Evolutionary conservation across 2,888 invertebrate species (phyloP), one percentile per base, ranked within the genome.

Genomic region (Lochmaea capreae): DNA sequence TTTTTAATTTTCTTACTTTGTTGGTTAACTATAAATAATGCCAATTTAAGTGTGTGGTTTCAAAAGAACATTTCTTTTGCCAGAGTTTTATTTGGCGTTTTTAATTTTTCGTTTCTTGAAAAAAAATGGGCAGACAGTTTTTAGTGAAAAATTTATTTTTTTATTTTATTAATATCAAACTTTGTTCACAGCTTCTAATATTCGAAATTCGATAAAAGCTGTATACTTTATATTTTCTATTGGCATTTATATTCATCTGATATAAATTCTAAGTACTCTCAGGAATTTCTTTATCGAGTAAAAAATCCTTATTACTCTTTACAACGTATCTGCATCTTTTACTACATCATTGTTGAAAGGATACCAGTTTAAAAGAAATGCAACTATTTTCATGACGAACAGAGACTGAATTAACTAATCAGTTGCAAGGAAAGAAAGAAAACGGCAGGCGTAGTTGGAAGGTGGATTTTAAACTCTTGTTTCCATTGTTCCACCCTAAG

Each of bases 81-180:
- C 79, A 79, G 78, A 80, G 78, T 78, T 80, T 72, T 79, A 80
- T 80, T 79, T 80, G 79, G 65, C 74, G 39, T 62, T 72, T 69
- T 77, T 74, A 63, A 54, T 46, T 57, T 65, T 62, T 61, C 39
- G 18, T 57, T 18, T 46, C 14, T 46, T 46, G 14, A 46, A 46
- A 12, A 12, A 14, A 1, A 12, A 14, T 46, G 46, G 46, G 46
- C 46, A 14, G 12, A 46, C 46, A 46, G 46, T 46, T 46, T 46
- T 46, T 46, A 46, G 46, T 46, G 46, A 46, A 46, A 46, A 12
- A 46, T 2, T 39, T 14, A 14, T 46, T 46, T 46, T 46, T 46
- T 12, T 46, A 46, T 46, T 39, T 39, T 39, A 39, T 9, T 46
- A 43, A 46, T 14, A 46, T 11, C 46, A 46, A 12, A 46, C 46